Percentiles rank a stretch among this genome's conserved stretches.
These are phyloP conservation scores for Sisyra nigra DNA, from an alignment of 2,888 invertebrate species.

Conservation along the genomic window DNA sequence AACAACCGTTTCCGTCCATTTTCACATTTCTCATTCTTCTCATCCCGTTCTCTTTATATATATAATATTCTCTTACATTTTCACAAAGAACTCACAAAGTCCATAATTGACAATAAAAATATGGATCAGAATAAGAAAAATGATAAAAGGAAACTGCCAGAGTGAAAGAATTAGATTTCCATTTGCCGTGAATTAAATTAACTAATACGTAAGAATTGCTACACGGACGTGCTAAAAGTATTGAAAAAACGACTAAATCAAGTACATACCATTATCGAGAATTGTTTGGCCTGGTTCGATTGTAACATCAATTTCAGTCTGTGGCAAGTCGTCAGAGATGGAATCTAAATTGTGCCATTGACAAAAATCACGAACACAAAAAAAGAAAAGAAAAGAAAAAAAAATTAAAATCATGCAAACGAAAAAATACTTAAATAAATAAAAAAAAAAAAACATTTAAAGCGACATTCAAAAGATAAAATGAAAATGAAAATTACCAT, in stretches of 20 bases:
- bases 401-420: background rate
- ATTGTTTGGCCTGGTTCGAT: slow-evolving; percentile 5
- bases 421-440: background rate
- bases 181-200: no score
- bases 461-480: background rate
- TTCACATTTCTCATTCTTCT: no score
- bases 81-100: no score
- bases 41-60: no score
- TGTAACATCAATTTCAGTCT: background rate
- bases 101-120: no score
- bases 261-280: slow-evolving; percentile 5
- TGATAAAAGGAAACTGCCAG: no score
- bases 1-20: no score
- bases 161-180: no score
- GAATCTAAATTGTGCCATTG: slow-evolving; percentile 1
- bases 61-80: no score
- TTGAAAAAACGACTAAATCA: background rate
- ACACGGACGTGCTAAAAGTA: no score
- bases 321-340: slow-evolving; percentile 4
- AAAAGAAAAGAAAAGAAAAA: slow-evolving; percentile 4
- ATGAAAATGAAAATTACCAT: slow-evolving; percentile 43
- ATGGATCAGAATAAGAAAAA: no score
- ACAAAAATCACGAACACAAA: slow-evolving; percentile 5
- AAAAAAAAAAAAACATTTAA: background rate
- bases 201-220: no score